A percentile compares a stretch with the other conserved stretches of the same genome.
These are phyloP conservation scores for Tetranychus urticae DNA, from an alignment of 1,140 invertebrate species.

Conservation along the genomic window DNA sequence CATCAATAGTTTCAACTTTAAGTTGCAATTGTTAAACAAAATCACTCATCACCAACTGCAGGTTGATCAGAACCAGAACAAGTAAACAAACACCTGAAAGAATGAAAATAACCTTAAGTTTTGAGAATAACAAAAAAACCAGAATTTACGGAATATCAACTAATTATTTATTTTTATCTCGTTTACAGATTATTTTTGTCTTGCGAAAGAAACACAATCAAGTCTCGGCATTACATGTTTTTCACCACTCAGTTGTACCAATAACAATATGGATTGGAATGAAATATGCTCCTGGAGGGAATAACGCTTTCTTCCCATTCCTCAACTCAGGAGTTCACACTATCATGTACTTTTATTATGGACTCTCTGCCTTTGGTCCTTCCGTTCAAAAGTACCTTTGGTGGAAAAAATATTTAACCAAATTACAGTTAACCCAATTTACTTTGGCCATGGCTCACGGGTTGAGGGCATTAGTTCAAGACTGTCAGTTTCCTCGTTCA, in stretches of 20 bases:
- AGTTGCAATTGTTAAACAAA: too few species aligned
- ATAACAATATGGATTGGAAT: constrained; percentile 87
- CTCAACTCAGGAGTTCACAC: constrained; percentile 66
- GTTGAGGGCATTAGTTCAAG: neutral
- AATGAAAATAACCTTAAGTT: too few species aligned
- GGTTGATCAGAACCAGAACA: too few species aligned
- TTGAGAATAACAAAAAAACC: too few species aligned
- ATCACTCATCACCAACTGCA: too few species aligned
- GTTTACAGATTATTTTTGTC: constrained; percentile 42
- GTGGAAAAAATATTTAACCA: constrained; percentile 32
- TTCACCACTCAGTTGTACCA: constrained; percentile 86
- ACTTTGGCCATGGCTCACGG: constrained; percentile 4
- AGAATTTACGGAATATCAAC: too few species aligned
- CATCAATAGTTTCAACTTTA: too few species aligned
- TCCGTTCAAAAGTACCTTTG: constrained; percentile 26
- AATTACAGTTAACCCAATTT: constrained; percentile 24
- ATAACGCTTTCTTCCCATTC: constrained; percentile 46
- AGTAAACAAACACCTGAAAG: too few species aligned
- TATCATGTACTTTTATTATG: constrained; percentile 31
- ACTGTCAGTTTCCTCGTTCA: constrained; percentile 3
- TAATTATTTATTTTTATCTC: too few species aligned
- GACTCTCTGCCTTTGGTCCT: constrained; percentile 28
- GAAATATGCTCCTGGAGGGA: constrained; percentile 51
- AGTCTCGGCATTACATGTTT: constrained; percentile 73
- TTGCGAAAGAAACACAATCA: constrained; percentile 75